Percentiles rank a stretch among this genome's conserved stretches.
These are phyloP conservation scores for Drosophila rubida DNA, from an alignment of 2,888 invertebrate genomes.

Conservation along the genomic window DNA sequence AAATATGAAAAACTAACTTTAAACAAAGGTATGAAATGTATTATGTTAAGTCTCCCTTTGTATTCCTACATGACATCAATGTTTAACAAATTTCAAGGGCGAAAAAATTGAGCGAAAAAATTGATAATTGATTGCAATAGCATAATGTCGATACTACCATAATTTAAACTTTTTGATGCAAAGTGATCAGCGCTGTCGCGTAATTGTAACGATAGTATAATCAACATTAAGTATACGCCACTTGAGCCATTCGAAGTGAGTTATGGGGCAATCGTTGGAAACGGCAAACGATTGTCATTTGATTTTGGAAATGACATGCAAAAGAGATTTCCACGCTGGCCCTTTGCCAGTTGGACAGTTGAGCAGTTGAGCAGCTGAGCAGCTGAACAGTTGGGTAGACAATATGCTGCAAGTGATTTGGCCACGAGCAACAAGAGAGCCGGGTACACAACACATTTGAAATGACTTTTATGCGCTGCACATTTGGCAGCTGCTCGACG, in stretches of 20 bases:
- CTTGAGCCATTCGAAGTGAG: conserved; percentile 51
- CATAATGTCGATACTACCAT: neutral
- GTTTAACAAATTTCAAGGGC: no score
- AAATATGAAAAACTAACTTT: no score
- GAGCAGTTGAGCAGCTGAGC: conserved; percentile 12
- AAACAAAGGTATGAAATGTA: no score
- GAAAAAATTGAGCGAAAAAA: no score
- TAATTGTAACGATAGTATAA: conserved; percentile 40
- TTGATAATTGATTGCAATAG: neutral
- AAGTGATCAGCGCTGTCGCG: conserved; percentile 5
- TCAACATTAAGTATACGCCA: conserved; percentile 65
- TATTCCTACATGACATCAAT: no score
- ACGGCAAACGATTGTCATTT: conserved; percentile 66
- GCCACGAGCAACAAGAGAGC: conserved; percentile 25
- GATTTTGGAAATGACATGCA: conserved; percentile 56
- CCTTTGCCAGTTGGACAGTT: conserved; percentile 53
- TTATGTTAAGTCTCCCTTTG: no score
- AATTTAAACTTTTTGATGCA: neutral
- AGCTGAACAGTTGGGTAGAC: conserved; percentile 29
- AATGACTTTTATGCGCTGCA: conserved; percentile 62
- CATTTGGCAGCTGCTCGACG: conserved; percentile 68
- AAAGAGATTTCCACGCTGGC: conserved; percentile 45
- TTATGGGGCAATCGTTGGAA: conserved; percentile 59
- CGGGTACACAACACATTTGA: conserved; percentile 31
- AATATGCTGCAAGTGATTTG: conserved; percentile 62